Evolutionary conservation across 1,140 invertebrate species (phyloP), one percentile per base, ranked within the genome.

Genomic region (Tetragonula clypearis): DNA sequence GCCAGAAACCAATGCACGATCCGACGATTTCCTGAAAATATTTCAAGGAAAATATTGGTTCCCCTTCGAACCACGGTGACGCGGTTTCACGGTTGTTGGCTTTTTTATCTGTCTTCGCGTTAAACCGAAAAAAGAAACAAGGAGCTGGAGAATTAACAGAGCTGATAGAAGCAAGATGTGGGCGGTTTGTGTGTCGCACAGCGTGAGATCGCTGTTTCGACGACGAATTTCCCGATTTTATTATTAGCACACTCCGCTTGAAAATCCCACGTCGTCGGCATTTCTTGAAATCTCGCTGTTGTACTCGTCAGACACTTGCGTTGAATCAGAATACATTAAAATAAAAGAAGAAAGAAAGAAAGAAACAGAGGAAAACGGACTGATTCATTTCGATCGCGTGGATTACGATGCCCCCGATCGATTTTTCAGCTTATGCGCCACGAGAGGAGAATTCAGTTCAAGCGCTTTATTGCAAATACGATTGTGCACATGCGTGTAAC

Each of bases 161-260:
- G 23, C 41, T 69, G 15, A 69, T 73, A 49, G 21, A 8, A 12
- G 9, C 6, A 72, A 5, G 21, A 30, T 30, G 3, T 30, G 26
- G 3, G 9, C n/a, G 26, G 26, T 23, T 1, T 9, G 23, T 23
- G 23, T 23, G n/a, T 53, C 30, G 23, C 62, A 66, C 12, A 3
- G 21, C 17, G 21, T 26, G 35, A 35, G 14, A 30, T 53, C 2
- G 35, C 3, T 35, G 35, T 53, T 79, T 41, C 69, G 62, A 85
- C 75, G 77, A 85, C 85, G 86, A 87, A 73, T 81, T 74, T 87
- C 3, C 4, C 1, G 49, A 72, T 81, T 87, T 87, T 85, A 85
- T 85, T 87, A 81, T 49, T 81, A 78, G 23, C 26, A 26, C 15
- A 26, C 15, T 35, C 66, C 58, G 72, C 77, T 62, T 56, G n/a